phyloP scores from a whole-genome alignment of 2,888 invertebrate genomes.

The Scaptomyza reducta region DNA sequence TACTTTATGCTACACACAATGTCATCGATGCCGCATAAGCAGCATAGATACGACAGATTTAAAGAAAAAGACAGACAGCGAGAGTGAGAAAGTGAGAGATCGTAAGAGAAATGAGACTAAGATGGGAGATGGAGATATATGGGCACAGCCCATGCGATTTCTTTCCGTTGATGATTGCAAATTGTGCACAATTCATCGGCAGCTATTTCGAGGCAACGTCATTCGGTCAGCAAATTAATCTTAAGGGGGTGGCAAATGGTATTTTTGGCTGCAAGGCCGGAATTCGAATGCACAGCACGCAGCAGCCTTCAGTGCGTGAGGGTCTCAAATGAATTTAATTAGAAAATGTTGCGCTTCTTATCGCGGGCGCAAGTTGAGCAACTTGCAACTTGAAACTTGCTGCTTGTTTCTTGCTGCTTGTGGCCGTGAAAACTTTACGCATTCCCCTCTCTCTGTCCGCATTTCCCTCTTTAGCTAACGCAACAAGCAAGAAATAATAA shows the following conservation, averaged over 20 bases:
- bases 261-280: background rate
- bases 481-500: constrained; percentile 58
- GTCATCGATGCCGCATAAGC: constrained; percentile 81
- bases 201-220: constrained; percentile 25
- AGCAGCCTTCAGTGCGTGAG: constrained; percentile 71
- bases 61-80: constrained; percentile 5
- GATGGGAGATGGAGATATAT: background rate
- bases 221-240: constrained; percentile 39
- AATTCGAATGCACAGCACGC: constrained; percentile 68
- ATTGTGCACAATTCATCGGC: constrained; percentile 45
- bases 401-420: constrained; percentile 40
- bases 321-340: constrained; percentile 82
- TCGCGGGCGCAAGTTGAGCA: constrained; percentile 52
- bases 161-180: constrained; percentile 49
- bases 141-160: constrained; percentile 34
- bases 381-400: constrained; percentile 38
- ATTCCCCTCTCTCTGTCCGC: background rate
- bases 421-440: constrained; percentile 54
- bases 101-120: background rate
- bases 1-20: constrained; percentile 81
- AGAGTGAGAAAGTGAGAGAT: background rate
- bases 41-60: constrained; percentile 47
- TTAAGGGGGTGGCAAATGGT: background rate
- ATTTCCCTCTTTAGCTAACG: constrained; percentile 1
- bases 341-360: constrained; percentile 75